Base-by-base conservation (phyloP, 1,140 invertebrate genomes). In the Myzus persicae region DNA sequence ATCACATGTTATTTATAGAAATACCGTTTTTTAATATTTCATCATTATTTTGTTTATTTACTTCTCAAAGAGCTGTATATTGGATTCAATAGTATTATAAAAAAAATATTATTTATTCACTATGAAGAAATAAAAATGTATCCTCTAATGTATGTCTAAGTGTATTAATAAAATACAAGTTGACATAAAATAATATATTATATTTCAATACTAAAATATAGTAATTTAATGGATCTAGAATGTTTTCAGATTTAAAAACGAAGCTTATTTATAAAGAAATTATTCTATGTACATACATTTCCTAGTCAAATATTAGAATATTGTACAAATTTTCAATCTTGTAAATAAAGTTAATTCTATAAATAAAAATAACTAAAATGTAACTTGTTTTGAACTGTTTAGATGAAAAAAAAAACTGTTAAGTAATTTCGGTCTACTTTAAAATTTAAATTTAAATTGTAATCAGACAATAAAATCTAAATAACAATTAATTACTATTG, bases 1-100 rank as follows among this genome's bases (percentile, higher is more conserved):
- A 76, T 76, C 59, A 76, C 59, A 76, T 67, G n/a, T 76, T 76
- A 76, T 76, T 76, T 76, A 76, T 76, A 76, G 59, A 76, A 76
- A 76, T 76, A n/a, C n/a, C n/a, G 31, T 76, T 76, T 76, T 76
- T 76, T 76, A 76, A 76, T 76, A 76, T n/a, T 76, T 36, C 14
- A 76, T 76, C 59, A 76, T 76, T 76, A 76, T 76, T n/a, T 76
- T 76, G 31, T 76, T 76, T 67, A 67, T 67, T 67, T 67, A 67
- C 59, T n/a, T 76, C 36, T 76, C n/a, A 76, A 76, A 76, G 14
- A 76, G 59, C 59, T 76, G n/a, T 67, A 67, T 67, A 67, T n/a
- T 76, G 31, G 31, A 76, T 76, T 76, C 59, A n/a, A 76, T 76
- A n/a, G 59, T 76, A 76, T 76, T 20, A 76, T 76, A 76, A 76